Percentiles rank a stretch among this genome's conserved stretches.
Evolutionary conservation across 1,140 invertebrate species (phyloP).

Genomic region (Drosophila malerkotliana): DNA sequence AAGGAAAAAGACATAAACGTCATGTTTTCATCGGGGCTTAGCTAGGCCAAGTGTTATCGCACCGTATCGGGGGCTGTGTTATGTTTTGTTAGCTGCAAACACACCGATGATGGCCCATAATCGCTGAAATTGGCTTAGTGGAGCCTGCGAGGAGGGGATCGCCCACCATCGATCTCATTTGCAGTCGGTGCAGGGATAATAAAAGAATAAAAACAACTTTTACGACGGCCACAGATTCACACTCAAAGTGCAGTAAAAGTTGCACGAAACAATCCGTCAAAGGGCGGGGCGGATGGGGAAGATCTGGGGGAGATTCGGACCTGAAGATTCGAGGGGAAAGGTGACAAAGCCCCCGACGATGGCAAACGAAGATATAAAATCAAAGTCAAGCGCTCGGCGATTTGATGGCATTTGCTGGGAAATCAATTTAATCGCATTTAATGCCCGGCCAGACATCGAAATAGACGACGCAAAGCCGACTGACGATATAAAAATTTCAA

Average conservation of each 20-base stretch:
- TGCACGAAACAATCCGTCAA: conserved; percentile 67
- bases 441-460: conserved; percentile 60
- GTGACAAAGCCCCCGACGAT: conserved; percentile 54
- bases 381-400: conserved; percentile 60
- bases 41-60: conserved; percentile 45
- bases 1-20: conserved; percentile 42
- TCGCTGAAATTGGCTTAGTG: conserved; percentile 75
- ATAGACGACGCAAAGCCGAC: conserved; percentile 38
- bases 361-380: conserved; percentile 55
- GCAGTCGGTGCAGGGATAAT: conserved; percentile 64
- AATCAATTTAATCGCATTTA: conserved; percentile 82
- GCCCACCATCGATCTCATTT: conserved; percentile 1
- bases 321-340: conserved; percentile 21
- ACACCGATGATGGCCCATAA: conserved; percentile 70
- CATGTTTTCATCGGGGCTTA: conserved; percentile 60
- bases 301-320: background rate
- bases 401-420: conserved; percentile 71
- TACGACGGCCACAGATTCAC: conserved; percentile 57
- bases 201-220: conserved; percentile 79
- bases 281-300: background rate
- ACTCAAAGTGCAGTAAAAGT: conserved; percentile 78
- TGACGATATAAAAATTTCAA: conserved; percentile 71
- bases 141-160: background rate
- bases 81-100: conserved; percentile 80
- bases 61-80: conserved; percentile 25